Conservation (phyloP, 2,797 vertebrate species). For the Chaenodraco wilsoni region DNA sequence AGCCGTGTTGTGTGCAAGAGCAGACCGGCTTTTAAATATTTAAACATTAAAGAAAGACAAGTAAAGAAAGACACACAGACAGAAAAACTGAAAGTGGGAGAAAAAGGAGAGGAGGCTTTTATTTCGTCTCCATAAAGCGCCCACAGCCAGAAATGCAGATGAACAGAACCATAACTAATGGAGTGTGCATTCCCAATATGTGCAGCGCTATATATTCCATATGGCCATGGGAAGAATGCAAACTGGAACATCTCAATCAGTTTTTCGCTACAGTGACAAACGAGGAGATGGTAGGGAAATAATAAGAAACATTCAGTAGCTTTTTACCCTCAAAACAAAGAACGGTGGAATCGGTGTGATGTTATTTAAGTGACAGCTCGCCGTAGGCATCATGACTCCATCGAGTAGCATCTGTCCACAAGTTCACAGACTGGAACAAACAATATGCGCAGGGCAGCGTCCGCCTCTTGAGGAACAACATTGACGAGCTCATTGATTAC, state of each 20-base stretch:
- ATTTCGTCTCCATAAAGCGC: constrained; percentile 17
- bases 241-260: constrained; percentile 51
- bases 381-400: constrained; percentile 40
- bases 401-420: constrained; percentile 51
- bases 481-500: constrained; percentile 37
- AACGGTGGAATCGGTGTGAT: constrained; percentile 24
- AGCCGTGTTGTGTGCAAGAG: constrained; percentile 7
- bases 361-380: constrained; percentile 57
- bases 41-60: not conserved
- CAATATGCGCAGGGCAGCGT: not conserved
- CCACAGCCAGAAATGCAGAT: constrained; percentile 47
- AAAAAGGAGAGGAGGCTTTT: constrained; percentile 23
- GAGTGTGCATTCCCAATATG: constrained; percentile 61
- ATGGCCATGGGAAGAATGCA: constrained; percentile 39
- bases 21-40: constrained; percentile 5
- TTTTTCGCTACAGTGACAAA: constrained; percentile 37
- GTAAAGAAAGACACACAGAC: constrained; percentile 7
- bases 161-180: constrained; percentile 56
- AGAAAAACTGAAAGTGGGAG: constrained; percentile 16
- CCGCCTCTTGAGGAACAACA: constrained; percentile 15
- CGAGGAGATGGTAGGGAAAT: not conserved
- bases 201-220: constrained; percentile 55
- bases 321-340: constrained; percentile 23
- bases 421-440: constrained; percentile 35
- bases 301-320: constrained; percentile 13